Conservation (phyloP, 2,888 invertebrate genomes). For the Laspeyria flexula region DNA sequence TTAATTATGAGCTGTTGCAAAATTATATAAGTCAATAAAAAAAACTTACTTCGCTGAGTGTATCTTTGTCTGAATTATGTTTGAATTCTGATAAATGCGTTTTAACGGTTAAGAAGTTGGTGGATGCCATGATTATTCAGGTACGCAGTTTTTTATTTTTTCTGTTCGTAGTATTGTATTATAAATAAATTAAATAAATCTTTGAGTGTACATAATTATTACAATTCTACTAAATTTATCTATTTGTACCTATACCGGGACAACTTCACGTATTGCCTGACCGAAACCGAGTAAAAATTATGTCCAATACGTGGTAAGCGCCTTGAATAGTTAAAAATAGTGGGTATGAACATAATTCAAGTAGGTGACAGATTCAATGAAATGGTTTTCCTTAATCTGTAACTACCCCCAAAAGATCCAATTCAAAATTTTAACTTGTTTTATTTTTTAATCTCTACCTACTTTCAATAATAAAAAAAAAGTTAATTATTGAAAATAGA, state of each 20-base stretch:
- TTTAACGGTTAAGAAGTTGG: slow-evolving; percentile 76
- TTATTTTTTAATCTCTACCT: not conserved
- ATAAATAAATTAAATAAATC: slow-evolving; percentile 54
- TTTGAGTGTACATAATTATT: slow-evolving; percentile 53
- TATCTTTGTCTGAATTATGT: slow-evolving; percentile 78
- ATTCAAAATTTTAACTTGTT: slow-evolving; percentile 1
- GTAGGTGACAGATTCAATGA: no score
- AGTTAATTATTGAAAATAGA: no score
- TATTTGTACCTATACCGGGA: slow-evolving; percentile 54
- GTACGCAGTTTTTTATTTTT: slow-evolving; percentile 49
- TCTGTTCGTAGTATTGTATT: slow-evolving; percentile 54
- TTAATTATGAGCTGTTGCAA: not conserved
- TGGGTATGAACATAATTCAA: no score
- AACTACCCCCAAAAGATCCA: no score
- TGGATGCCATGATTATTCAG: slow-evolving; percentile 61
- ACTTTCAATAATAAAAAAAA: not conserved
- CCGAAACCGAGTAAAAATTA: slow-evolving; percentile 56
- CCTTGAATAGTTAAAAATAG: slow-evolving; percentile 6
- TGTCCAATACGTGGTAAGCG: not conserved
- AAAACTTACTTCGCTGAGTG: slow-evolving; percentile 78
- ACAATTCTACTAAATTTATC: slow-evolving; percentile 45
- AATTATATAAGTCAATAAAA: not conserved
- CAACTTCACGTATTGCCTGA: slow-evolving; percentile 61
- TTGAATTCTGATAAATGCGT: slow-evolving; percentile 81
- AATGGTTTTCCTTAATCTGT: no score